Evolutionary conservation across 2,888 invertebrate genomes (phyloP).

Genomic region (Athalia rosae): DNA sequence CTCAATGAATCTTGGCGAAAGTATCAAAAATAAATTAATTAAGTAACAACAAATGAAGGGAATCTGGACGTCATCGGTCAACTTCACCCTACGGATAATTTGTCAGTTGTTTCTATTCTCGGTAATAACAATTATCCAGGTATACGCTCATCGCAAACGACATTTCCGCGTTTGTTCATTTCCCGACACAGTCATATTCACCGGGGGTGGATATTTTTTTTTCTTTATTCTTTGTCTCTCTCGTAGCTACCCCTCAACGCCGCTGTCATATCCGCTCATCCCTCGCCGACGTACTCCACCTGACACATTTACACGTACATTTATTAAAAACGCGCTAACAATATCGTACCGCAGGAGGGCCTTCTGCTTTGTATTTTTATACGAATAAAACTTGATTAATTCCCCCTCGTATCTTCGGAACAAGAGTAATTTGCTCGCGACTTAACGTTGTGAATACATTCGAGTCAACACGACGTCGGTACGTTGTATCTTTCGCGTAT

Average conservation of each 20-base stretch:
- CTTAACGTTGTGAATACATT: too few species aligned
- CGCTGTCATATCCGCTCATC: conserved; percentile 26
- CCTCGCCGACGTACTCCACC: background rate
- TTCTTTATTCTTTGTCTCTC: background rate
- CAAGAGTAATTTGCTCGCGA: too few species aligned
- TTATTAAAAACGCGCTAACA: background rate
- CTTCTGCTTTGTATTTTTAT: conserved; percentile 1
- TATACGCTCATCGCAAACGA: too few species aligned
- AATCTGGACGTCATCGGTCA: too few species aligned
- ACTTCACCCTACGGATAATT: too few species aligned
- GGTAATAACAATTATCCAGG: too few species aligned
- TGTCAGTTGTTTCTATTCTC: too few species aligned
- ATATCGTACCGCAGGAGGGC: background rate
- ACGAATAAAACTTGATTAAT: background rate
- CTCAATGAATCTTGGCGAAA: too few species aligned
- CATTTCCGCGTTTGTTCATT: conserved; percentile 26
- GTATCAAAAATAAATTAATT: too few species aligned
- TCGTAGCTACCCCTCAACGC: conserved; percentile 8
- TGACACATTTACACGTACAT: background rate
- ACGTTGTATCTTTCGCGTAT: too few species aligned
- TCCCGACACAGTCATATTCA: conserved; percentile 22
- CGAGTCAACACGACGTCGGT: too few species aligned
- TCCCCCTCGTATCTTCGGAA: background rate
- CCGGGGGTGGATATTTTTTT: background rate
- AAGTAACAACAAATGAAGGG: too few species aligned